A percentile compares a stretch with the other conserved stretches of the same genome.
Evolutionary conservation across 2,797 vertebrate genomes (phyloP).

Genomic region (Lagodon rhomboides): DNA sequence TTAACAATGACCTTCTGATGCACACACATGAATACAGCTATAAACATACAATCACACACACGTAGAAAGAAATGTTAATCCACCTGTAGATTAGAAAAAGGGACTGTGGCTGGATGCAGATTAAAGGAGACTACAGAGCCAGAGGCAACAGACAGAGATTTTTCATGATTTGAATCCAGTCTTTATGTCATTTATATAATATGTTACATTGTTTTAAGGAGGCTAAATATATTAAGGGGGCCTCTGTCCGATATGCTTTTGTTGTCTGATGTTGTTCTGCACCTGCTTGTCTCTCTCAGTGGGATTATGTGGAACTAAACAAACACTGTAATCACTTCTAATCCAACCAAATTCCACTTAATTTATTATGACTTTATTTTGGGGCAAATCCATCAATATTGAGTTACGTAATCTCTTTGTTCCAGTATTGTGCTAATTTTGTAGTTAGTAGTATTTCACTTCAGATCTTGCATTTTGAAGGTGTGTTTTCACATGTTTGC

Average conservation of each 20-base stretch:
- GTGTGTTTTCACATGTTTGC: neutral
- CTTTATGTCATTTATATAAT: neutral
- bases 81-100: conserved; percentile 25
- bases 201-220: neutral
- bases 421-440: neutral
- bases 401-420: neutral
- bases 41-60: neutral
- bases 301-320: neutral
- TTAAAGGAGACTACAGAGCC: conserved; percentile 5
- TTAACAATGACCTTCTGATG: neutral
- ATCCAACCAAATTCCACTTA: neutral
- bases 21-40: neutral
- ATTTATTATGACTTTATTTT: neutral
- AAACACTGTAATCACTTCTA: neutral
- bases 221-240: neutral
- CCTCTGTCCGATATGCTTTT: neutral
- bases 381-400: no score
- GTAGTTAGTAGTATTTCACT: no score
- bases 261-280: neutral
- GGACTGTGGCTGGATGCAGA: conserved; percentile 1
- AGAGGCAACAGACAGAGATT: neutral
- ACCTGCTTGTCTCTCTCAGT: neutral
- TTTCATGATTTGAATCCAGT: neutral
- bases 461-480: neutral
- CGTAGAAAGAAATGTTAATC: neutral